Conservation (phyloP, 1,140 invertebrate species). For the Apolygus lucorum region DNA sequence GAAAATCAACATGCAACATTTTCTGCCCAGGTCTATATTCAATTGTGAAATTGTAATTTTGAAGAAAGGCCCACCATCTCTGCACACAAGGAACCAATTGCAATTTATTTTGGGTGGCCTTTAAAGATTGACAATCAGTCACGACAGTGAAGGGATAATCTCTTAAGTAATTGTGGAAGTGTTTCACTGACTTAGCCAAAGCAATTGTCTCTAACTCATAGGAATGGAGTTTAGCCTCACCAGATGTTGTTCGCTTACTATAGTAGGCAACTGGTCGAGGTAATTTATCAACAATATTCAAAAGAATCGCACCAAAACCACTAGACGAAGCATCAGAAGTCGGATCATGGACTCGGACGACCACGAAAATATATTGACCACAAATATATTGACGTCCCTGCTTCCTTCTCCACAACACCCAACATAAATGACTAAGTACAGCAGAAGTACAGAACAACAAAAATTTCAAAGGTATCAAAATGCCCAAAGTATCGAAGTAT, state of each 20-base stretch:
- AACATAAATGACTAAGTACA: no score
- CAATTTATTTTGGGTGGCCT: neutral
- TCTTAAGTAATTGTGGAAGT: neutral
- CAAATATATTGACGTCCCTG: no score
- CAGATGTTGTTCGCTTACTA: constrained; percentile 2
- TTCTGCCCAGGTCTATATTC: constrained; percentile 1
- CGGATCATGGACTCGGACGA: no score
- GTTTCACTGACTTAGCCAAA: neutral
- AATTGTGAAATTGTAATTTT: constrained; percentile 6
- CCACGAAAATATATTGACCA: no score
- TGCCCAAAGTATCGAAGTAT: no score
- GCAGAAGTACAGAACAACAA: no score
- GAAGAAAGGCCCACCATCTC: constrained; percentile 10
- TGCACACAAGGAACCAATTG: neutral
- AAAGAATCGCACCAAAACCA: constrained; percentile 30
- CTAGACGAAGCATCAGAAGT: constrained; percentile 30
- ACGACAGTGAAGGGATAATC: constrained; percentile 2
- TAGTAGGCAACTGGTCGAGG: constrained; percentile 31
- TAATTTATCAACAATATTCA: constrained; percentile 21
- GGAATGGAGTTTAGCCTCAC: neutral
- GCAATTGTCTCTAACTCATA: constrained; percentile 13
- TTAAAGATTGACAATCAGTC: constrained; percentile 13
- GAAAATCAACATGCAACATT: constrained; percentile 12
- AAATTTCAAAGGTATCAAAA: no score
- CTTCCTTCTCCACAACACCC: no score